Base-by-base conservation (phyloP, 1,140 invertebrate genomes). In the Chelonus insularis region DNA sequence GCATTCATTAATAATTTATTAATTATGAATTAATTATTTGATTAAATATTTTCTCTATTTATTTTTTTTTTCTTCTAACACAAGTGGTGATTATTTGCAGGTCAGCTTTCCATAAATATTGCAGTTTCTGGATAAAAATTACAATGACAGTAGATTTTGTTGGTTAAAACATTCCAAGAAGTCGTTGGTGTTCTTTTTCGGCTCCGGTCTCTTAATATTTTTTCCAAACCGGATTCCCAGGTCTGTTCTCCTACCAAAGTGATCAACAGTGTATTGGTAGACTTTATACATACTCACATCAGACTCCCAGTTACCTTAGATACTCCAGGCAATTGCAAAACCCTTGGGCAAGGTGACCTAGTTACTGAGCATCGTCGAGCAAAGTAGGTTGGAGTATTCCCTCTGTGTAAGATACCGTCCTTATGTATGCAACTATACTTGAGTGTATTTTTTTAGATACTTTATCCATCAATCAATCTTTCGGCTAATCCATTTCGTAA, bases 331-430 rank as follows among this genome's bases (percentile, higher is more conserved):
- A 55, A 25, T 62, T 62, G 54, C 55, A 62, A 62, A 62, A 62
- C 60, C 60, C 55, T 52, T 47, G 55, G 54, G 45, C 41, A 62
- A 62, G 61, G 61, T 62, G 61, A 62, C 61, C 61, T 50, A 62
- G 54, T 62, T 62, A 52, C 39, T 25, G 23, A 39, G 11, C 52
- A 56, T n/a, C 20, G 41, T 7, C 2, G 12, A 39, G 16, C 7
- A 9, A 56, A 56, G 52, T 41, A 56, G 52, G 52, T 25, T 56
- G 52, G 41, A 56, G 8, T 21, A 32, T 36, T 34, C 23, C 21
- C 12, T 4, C 25, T 29, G 3, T 29, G 25, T 29, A 7, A 29
- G 25, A 29, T 29, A 29, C 25, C 25, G 7, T 29, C 25, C 25
- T 29, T 3, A 29, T 29, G 25, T 29, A 29, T 29, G 25, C 25